Percentiles rank a stretch among this genome's conserved stretches.
phyloP scores from a whole-genome alignment of 2,113 vertebrate genomes.

The Taurulus bubalis region DNA sequence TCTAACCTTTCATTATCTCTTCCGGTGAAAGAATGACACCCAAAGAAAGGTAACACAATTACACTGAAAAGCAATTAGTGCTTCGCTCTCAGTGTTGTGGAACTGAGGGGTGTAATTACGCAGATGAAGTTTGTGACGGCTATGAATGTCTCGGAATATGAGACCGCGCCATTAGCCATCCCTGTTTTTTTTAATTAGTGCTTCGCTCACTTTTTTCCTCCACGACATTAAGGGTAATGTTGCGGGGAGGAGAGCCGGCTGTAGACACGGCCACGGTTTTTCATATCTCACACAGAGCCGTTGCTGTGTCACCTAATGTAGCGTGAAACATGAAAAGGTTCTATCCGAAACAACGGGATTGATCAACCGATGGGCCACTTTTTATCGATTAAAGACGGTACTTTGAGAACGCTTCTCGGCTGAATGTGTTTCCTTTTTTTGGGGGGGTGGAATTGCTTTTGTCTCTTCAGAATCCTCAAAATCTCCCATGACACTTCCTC shows the following conservation, averaged over 20 bases:
- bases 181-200: conserved; percentile 66
- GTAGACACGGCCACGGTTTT: not conserved
- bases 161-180: conserved; percentile 52
- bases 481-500: not conserved
- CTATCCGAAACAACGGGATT: not conserved
- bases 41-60: conserved; percentile 76
- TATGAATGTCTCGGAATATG: conserved; percentile 55
- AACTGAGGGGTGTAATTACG: conserved; percentile 80
- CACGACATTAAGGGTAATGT: conserved; percentile 54
- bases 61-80: conserved; percentile 79
- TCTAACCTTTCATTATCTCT: conserved; percentile 60
- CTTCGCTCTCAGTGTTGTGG: conserved; percentile 73
- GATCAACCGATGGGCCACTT: not conserved
- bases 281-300: conserved; percentile 31
- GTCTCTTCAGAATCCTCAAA: not conserved
- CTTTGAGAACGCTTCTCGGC: conserved; percentile 2
- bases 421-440: not conserved
- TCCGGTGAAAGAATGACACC: conserved; percentile 38
- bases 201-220: conserved; percentile 20
- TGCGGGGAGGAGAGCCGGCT: conserved; percentile 30
- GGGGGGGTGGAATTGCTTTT: not conserved
- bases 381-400: not conserved
- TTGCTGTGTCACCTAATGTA: conserved; percentile 41
- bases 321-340: conserved; percentile 26
- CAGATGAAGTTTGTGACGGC: conserved; percentile 72